A percentile compares a stretch with the other conserved stretches of the same genome.
Evolutionary conservation across 2,888 invertebrate species (phyloP).

Genomic region (Tricholauxania praeusta): DNA sequence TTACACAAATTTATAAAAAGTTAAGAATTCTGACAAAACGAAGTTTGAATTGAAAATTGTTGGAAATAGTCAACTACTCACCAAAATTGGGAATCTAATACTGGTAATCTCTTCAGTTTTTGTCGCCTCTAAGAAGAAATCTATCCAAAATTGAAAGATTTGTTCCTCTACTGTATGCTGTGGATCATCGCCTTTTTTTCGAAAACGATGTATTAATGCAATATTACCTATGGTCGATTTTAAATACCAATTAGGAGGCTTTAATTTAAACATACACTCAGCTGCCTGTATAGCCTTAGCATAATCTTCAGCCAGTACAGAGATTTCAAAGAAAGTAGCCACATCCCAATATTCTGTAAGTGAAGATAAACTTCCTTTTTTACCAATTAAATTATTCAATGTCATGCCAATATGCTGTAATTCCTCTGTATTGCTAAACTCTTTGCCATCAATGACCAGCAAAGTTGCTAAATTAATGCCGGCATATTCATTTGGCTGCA

Average conservation of each 20-base stretch:
- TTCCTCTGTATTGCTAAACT: constrained; percentile 92
- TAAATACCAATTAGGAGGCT: constrained; percentile 93
- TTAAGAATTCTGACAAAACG: constrained; percentile 41
- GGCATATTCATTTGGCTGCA: constrained; percentile 98
- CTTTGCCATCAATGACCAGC: constrained; percentile 95
- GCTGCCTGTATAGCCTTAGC: constrained; percentile 97
- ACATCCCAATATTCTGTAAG: constrained; percentile 99
- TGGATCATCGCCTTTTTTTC: constrained; percentile 82
- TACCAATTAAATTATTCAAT: constrained; percentile 96
- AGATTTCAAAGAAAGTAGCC: constrained; percentile 98
- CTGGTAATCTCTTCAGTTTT: constrained; percentile 82
- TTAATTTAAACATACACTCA: constrained; percentile 91
- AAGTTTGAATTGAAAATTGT: constrained; percentile 42
- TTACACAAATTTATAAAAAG: constrained; percentile 46
- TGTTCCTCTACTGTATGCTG: constrained; percentile 84
- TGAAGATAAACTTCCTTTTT: constrained; percentile 94
- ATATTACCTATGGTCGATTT: constrained; percentile 98
- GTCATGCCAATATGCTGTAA: constrained; percentile 95
- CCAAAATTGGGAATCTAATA: constrained; percentile 84
- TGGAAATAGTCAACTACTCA: constrained; percentile 44
- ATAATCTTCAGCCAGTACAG: constrained; percentile 96
- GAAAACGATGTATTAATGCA: constrained; percentile 90
- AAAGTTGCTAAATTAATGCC: constrained; percentile 98
- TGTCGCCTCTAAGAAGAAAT: constrained; percentile 96
- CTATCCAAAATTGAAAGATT: constrained; percentile 97